Conservation (phyloP, 2,888 invertebrate genomes). For the Eilema griseolum region DNA sequence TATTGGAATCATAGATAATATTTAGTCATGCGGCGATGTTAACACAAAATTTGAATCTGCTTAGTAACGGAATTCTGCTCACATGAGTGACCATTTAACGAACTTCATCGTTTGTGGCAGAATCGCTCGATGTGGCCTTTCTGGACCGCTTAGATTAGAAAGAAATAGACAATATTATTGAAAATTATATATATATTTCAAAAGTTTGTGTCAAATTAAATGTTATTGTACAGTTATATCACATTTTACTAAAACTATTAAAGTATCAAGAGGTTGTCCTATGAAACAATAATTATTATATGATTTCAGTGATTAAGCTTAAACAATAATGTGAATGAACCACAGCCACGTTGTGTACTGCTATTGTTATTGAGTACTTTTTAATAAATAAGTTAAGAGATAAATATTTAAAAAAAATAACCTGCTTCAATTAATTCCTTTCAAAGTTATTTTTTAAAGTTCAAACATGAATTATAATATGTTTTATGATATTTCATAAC, state of each 20-base stretch:
- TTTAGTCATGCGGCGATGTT: too few relatives aligned
- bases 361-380: not conserved
- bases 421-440: not conserved
- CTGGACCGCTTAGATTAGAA: too few relatives aligned
- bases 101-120: too few relatives aligned
- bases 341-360: slow-evolving; percentile 6
- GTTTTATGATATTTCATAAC: not conserved
- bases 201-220: slow-evolving; percentile 36
- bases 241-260: slow-evolving; percentile 14
- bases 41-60: too few relatives aligned
- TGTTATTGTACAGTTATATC: slow-evolving; percentile 4
- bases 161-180: not conserved
- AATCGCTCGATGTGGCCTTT: too few relatives aligned
- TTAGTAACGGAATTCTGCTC: too few relatives aligned
- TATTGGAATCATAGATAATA: too few relatives aligned
- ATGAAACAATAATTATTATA: not conserved
- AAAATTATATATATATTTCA: slow-evolving; percentile 9
- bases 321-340: slow-evolving; percentile 4
- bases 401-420: not conserved
- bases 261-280: not conserved
- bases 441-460: not conserved
- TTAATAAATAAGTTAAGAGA: not conserved
- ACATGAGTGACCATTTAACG: too few relatives aligned
- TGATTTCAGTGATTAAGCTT: slow-evolving; percentile 1
- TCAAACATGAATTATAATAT: not conserved